Conservation (phyloP, 2,888 invertebrate genomes). For the Acanthococcus lagerstroemiae region DNA sequence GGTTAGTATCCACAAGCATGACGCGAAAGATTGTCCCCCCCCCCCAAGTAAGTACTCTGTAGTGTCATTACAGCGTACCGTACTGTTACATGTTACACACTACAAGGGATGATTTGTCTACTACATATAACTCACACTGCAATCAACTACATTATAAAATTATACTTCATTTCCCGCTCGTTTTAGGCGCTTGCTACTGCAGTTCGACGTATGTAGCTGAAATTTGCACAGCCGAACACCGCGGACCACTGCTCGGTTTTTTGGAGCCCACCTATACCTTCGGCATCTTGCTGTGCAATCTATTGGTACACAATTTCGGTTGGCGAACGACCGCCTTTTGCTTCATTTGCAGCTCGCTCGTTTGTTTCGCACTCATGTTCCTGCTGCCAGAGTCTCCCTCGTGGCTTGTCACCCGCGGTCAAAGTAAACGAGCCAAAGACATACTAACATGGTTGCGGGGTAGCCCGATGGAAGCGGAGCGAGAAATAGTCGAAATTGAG, state of each 20-base stretch:
- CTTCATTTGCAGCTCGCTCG: slow-evolving; percentile 4
- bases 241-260: slow-evolving; percentile 16
- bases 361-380: slow-evolving; percentile 19
- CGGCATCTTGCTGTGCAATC: slow-evolving; percentile 19
- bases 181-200: slow-evolving; percentile 24
- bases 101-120: too few species aligned
- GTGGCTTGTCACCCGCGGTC: slow-evolving; percentile 29
- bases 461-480: slow-evolving; percentile 11
- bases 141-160: too few species aligned
- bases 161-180: too few species aligned
- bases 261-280: slow-evolving; percentile 14
- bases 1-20: too few species aligned
- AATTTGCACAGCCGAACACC: slow-evolving; percentile 16
- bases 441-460: slow-evolving; percentile 19
- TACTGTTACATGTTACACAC: too few species aligned
- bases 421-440: slow-evolving; percentile 8
- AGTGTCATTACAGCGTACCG: too few species aligned
- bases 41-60: too few species aligned
- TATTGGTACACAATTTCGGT: slow-evolving; percentile 22
- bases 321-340: slow-evolving; percentile 14
- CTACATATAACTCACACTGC: too few species aligned
- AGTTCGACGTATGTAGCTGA: slow-evolving; percentile 23
- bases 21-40: too few species aligned
- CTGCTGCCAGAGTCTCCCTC: slow-evolving; percentile 29
- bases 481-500: slow-evolving; percentile 22